Conservation (phyloP, 2,797 vertebrate genomes). For the Helarctos malayanus region DNA sequence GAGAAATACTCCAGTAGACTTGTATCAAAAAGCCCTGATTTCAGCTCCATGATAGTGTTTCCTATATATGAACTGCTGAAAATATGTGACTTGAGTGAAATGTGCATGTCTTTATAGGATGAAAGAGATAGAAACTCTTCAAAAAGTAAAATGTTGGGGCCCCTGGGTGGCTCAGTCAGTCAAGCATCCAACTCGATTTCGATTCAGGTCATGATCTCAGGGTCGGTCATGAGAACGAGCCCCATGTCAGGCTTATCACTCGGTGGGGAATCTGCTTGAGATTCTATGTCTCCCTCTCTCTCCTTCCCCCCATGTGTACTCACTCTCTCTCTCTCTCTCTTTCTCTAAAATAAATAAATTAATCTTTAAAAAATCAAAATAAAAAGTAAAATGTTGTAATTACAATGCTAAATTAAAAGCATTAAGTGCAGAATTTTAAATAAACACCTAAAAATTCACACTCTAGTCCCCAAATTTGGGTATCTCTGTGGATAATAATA, state of each 20-base stretch:
- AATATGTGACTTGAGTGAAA: not conserved
- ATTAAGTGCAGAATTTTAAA: not conserved
- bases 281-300: not conserved
- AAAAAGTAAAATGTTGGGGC: not conserved
- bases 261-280: not conserved
- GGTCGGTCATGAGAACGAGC: not conserved
- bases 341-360: not conserved
- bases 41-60: not conserved
- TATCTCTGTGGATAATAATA: constrained; percentile 26
- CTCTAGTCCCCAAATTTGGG: not conserved
- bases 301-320: not conserved
- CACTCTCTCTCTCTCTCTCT: not conserved
- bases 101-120: not conserved
- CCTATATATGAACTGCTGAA: not conserved
- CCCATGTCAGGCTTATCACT: not conserved
- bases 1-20: not conserved
- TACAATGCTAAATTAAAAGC: not conserved
- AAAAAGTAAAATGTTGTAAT: not conserved
- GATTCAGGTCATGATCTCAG: not conserved
- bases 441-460: not conserved
- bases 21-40: not conserved
- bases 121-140: not conserved
- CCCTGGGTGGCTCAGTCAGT: not conserved
- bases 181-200: not conserved
- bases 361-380: not conserved